Evolutionary conservation across 2,888 invertebrate species (phyloP), one percentile per base, ranked within the genome.

Genomic region (Hylaea fasciaria): DNA sequence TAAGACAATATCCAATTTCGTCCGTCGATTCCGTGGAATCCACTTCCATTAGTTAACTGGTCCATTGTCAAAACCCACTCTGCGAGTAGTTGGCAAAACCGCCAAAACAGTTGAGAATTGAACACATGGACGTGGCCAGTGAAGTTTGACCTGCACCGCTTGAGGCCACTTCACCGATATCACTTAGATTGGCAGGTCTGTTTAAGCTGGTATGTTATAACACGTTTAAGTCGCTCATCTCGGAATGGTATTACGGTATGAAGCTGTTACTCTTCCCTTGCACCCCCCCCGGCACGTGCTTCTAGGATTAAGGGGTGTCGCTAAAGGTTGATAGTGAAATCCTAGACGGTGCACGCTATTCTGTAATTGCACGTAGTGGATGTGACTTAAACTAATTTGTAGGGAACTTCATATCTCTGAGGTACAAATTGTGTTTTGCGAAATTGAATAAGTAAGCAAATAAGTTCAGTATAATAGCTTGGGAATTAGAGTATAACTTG

Each of bases 181-280:
- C 58, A 64, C 64, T 59, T 60, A 59, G 59, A 59, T 68, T 67
- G 58, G 64, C 28, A 71, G 85, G 73, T 83, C 85, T 76, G 40
- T 72, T 66, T 79, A 65, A 17, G 62, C 60, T 83, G 88, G 89
- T 71, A 76, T 79, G 78, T 75, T 77, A 73, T 90, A 91, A 91
- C 86, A 76, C 79, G 82, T 89, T 91, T 91, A 90, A 91, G 90
- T 87, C 89, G 85, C 83, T 91, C 91, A 89, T 91, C 91, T 90
- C 89, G 85, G 83, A 91, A 91, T 90, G 89, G 90, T 85, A 89
- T 91, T 91, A 91, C 83, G 79, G 85, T 77, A 84, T 83, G 83
- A 84, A 77, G 81, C 79, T 73, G 78, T 75, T 77, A 73, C 77
- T 74, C 69, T 77, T 62, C 72, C 66, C 71, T 12, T 32, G 61